A percentile compares a stretch with the other conserved stretches of the same genome.
Evolutionary conservation across 2,113 vertebrate genomes (phyloP).

Genomic region (Oceanites oceanicus): DNA sequence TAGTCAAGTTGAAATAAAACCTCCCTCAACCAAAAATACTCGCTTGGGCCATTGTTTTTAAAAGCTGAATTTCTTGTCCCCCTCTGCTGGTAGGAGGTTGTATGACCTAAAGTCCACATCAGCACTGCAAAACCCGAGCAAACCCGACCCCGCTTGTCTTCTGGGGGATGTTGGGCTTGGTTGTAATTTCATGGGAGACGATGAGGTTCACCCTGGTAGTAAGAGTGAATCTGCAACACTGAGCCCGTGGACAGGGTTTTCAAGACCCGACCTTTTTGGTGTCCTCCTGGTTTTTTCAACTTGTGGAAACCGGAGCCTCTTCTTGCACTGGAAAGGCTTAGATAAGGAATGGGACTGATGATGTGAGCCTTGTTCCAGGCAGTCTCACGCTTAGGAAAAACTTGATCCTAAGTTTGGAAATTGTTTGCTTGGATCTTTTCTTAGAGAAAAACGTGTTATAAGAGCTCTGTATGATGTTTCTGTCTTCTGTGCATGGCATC

Average conservation of each 20-base stretch:
- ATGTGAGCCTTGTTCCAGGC: not conserved
- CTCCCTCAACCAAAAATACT: not conserved
- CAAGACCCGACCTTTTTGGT: not conserved
- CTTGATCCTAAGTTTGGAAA: not conserved
- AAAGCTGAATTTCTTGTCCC: not conserved
- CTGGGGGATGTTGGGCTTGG: not conserved
- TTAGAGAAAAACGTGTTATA: not conserved
- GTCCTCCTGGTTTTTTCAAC: not conserved
- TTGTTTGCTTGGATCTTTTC: not conserved
- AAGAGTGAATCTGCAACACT: not conserved
- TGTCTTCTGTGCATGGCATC: not conserved
- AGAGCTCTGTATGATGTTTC: not conserved
- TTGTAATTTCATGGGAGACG: not conserved
- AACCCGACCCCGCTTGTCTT: fast-evolving
- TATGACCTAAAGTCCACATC: not conserved
- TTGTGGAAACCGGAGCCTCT: not conserved
- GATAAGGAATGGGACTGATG: not conserved
- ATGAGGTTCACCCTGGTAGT: not conserved
- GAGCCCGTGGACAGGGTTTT: slow-evolving; percentile 6
- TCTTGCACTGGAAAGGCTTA: not conserved
- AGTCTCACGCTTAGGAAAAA: not conserved
- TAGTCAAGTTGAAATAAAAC: not conserved
- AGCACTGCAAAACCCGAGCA: not conserved
- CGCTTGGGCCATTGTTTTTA: not conserved
- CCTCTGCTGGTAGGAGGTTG: slow-evolving; percentile 43